Conservation (phyloP, 2,113 vertebrate species). For the Zingel zingel region DNA sequence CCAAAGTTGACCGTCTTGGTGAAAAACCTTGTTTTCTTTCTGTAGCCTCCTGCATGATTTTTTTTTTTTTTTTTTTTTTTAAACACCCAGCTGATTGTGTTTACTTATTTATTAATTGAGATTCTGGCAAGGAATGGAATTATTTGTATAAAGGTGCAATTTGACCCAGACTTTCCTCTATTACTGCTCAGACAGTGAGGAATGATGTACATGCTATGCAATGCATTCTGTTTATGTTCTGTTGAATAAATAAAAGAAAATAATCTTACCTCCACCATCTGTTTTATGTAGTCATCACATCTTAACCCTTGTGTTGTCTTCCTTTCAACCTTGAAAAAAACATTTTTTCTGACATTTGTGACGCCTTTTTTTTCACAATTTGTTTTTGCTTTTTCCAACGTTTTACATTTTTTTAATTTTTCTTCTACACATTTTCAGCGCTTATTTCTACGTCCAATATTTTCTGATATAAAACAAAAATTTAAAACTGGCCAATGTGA, state of each 20-base stretch:
- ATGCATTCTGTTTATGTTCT: constrained; percentile 67
- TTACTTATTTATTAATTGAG: constrained; percentile 54
- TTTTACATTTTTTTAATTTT: no score
- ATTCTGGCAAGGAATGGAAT: constrained; percentile 30
- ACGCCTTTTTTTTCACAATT: no score
- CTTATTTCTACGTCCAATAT: no score
- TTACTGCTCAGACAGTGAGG: constrained; percentile 48
- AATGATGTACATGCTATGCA: constrained; percentile 69
- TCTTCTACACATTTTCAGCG: no score
- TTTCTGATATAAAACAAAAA: no score
- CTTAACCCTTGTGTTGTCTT: no score
- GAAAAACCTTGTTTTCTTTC: constrained; percentile 23
- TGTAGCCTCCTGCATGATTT: constrained; percentile 53
- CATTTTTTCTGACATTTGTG: no score
- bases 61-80: not conserved
- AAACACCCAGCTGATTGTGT: constrained; percentile 46
- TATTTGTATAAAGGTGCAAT: constrained; percentile 20
- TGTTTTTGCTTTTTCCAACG: no score
- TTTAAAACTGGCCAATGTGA: no score
- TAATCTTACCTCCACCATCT: not conserved
- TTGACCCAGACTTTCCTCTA: constrained; percentile 22
- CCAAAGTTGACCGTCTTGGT: constrained; percentile 41
- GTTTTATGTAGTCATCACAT: not conserved
- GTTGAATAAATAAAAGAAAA: constrained; percentile 66
- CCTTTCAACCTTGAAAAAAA: no score